A percentile compares a stretch with the other conserved stretches of the same genome.
phyloP scores from a whole-genome alignment of 1,140 invertebrate species.

The Drosophila orosa region DNA sequence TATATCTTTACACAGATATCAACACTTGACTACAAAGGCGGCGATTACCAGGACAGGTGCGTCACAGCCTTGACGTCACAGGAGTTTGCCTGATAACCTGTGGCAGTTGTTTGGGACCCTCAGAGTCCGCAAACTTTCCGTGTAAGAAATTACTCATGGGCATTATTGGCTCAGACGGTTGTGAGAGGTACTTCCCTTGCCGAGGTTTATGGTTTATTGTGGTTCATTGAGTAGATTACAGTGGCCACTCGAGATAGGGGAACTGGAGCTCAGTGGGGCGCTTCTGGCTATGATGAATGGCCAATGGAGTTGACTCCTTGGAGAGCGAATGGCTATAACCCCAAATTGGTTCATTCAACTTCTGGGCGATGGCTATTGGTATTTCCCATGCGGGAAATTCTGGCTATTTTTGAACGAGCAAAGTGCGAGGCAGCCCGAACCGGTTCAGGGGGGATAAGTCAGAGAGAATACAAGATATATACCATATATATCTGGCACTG shows the following conservation, averaged over 20 bases:
- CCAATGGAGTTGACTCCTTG: conserved; percentile 7
- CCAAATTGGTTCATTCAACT: conserved; percentile 38
- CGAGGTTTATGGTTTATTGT: background rate
- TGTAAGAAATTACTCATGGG: conserved; percentile 50
- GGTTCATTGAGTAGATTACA: conserved; percentile 20
- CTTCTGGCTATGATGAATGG: background rate
- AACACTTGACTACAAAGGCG: conserved; percentile 59
- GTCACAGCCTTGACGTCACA: conserved; percentile 52
- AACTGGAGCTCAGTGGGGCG: background rate
- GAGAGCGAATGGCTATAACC: background rate
- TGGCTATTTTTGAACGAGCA: conserved; percentile 55
- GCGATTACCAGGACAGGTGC: conserved; percentile 40
- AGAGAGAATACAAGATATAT: conserved; percentile 34
- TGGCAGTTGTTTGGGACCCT: conserved; percentile 4
- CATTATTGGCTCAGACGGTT: conserved; percentile 38
- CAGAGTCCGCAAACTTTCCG: background rate
- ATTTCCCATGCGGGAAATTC: conserved; percentile 38
- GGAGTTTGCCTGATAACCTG: conserved; percentile 9
- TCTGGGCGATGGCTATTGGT: conserved; percentile 16
- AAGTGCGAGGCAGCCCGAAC: conserved; percentile 47
- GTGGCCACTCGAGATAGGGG: conserved; percentile 19
- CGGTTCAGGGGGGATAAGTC: conserved; percentile 56
- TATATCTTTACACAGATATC: conserved; percentile 49
- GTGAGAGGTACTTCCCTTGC: conserved; percentile 24
- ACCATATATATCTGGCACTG: conserved; percentile 24